A percentile compares a stretch with the other conserved stretches of the same genome.
Conservation (phyloP, 2,797 vertebrate species). For the Columba guinea region DNA sequence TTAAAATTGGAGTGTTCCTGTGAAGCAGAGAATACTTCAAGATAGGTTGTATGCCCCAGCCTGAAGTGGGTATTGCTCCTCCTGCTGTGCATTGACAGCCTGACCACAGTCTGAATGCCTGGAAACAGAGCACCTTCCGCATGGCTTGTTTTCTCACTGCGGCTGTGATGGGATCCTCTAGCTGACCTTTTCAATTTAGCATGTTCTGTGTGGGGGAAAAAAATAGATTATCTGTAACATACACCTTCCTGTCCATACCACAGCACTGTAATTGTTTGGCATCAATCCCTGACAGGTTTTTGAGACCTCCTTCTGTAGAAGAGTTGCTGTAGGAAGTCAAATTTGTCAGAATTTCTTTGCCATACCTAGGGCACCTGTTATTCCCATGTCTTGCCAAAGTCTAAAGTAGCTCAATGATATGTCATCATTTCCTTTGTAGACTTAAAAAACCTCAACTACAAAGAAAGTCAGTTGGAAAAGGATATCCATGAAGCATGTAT, state of each 20-base stretch:
- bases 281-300: not conserved
- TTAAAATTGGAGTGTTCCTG: conserved; percentile 52
- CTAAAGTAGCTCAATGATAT: not conserved
- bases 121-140: not conserved
- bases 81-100: accelerated
- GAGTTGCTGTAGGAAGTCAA: not conserved
- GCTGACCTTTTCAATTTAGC: not conserved
- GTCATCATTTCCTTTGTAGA: not conserved
- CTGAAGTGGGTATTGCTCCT: not conserved
- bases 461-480: not conserved
- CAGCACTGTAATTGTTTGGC: not conserved
- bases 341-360: not conserved
- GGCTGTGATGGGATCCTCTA: not conserved
- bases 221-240: not conserved
- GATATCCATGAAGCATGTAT: not conserved
- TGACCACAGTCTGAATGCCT: not conserved
- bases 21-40: not conserved
- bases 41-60: not conserved
- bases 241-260: not conserved
- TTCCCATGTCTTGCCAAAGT: not conserved
- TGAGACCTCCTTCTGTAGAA: not conserved
- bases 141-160: accelerated
- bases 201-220: not conserved
- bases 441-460: not conserved
- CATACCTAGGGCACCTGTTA: not conserved